phyloP scores from a whole-genome alignment of 2,888 invertebrate genomes.

The Orthosia incerta region DNA sequence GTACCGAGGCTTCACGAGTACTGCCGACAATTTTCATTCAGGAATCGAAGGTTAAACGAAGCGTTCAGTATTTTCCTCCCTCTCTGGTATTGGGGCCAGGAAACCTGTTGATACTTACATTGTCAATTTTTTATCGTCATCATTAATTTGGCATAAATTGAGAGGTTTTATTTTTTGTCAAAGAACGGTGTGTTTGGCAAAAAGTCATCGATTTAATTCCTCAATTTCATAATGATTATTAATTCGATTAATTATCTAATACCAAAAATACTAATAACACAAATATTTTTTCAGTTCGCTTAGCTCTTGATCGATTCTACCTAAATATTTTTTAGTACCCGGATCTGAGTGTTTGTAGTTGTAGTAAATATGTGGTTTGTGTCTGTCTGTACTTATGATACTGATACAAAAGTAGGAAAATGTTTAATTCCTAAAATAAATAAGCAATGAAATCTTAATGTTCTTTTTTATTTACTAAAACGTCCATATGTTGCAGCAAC shows the following conservation, averaged over 20 bases:
- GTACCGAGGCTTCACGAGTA: conserved; percentile 60
- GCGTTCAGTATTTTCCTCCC: conserved; percentile 79
- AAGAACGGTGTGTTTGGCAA: too few species aligned
- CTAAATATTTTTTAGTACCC: neutral
- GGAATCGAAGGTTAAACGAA: conserved; percentile 88
- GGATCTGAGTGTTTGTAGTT: neutral
- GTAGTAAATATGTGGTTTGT: neutral
- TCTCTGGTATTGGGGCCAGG: conserved; percentile 68
- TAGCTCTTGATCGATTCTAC: neutral
- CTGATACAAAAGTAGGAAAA: neutral
- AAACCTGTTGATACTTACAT: conserved; percentile 50
- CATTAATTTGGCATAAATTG: neutral
- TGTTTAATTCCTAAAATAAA: neutral
- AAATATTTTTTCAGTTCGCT: neutral
- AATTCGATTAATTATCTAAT: too few species aligned
- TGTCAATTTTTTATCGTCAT: neutral
- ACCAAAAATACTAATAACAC: too few species aligned
- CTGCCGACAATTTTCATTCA: conserved; percentile 80
- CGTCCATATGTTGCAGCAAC: conserved; percentile 1
- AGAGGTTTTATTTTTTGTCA: too few species aligned
- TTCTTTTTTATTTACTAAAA: conserved; percentile 8
- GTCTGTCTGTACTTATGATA: neutral
- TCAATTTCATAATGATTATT: too few species aligned
- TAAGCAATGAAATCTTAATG: neutral
- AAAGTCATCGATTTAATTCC: neutral